A percentile compares a stretch with the other conserved stretches of the same genome.
These are phyloP conservation scores for Strigamia transsilvanica DNA, from an alignment of 2,888 invertebrate species.

Conservation along the genomic window DNA sequence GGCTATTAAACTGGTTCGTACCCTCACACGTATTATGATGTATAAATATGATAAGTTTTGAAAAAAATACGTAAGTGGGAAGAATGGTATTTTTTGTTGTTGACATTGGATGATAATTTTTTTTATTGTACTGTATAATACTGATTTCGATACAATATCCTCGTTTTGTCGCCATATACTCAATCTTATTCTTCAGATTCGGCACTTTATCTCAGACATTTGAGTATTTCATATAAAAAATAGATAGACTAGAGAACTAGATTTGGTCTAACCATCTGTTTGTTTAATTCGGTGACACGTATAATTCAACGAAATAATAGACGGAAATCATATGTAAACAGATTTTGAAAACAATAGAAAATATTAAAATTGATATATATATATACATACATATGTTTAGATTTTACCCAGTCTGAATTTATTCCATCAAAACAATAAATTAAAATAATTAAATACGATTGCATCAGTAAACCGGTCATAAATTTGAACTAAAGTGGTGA, in stretches of 20 bases:
- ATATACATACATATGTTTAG: background rate
- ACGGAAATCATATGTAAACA: background rate
- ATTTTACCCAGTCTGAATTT: background rate
- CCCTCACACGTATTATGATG: background rate
- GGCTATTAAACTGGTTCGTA: background rate
- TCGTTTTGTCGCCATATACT: background rate
- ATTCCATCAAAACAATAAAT: background rate
- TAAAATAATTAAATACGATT: background rate
- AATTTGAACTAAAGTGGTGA: background rate
- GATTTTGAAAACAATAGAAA: background rate
- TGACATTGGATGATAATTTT: conserved; percentile 4
- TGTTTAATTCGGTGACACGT: too few relatives aligned
- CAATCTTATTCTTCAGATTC: background rate
- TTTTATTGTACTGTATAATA: background rate
- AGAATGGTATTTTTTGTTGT: background rate
- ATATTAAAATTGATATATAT: background rate
- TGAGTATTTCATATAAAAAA: too few relatives aligned
- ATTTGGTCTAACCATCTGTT: too few relatives aligned
- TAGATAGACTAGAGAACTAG: too few relatives aligned
- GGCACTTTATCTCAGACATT: too few relatives aligned
- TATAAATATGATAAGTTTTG: background rate
- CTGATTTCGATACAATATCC: background rate
- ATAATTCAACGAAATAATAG: background rate
- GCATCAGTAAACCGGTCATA: background rate
- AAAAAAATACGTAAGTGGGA: background rate